These are phyloP conservation scores for Griposia aprilina DNA, from an alignment of 2,888 invertebrate genomes.

Conservation along the genomic window DNA sequence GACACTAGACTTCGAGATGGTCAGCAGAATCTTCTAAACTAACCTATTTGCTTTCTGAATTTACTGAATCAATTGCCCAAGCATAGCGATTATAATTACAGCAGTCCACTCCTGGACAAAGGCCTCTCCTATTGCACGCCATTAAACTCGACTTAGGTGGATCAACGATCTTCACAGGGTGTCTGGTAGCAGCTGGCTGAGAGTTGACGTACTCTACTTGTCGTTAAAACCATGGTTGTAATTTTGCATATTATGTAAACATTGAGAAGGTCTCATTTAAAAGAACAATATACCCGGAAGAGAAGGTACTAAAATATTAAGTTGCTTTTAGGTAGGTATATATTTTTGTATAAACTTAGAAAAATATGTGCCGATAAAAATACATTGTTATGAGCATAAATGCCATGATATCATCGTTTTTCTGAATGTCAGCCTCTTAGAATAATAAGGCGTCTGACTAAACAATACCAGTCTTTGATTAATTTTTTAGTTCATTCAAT, in stretches of 20 bases:
- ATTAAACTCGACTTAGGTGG: no score
- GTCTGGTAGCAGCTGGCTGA: no score
- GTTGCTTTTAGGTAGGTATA: not conserved
- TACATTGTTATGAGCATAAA: conserved; percentile 1
- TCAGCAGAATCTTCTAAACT: not conserved
- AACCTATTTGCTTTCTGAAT: not conserved
- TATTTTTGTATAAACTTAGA: conserved; percentile 23
- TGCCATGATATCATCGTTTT: conserved; percentile 34
- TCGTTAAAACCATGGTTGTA: not conserved
- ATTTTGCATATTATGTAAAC: conserved; percentile 6
- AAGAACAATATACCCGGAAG: conserved; percentile 42
- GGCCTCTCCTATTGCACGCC: no score
- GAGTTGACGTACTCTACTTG: not conserved
- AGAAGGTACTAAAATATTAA: conserved; percentile 1
- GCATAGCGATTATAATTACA: not conserved
- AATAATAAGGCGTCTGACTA: not conserved
- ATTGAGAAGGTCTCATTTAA: conserved; percentile 26
- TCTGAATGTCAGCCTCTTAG: not conserved
- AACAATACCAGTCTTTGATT: not conserved
- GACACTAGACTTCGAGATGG: not conserved
- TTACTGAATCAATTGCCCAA: not conserved
- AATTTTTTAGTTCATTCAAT: conserved; percentile 18
- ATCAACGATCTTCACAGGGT: no score
- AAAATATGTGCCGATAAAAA: conserved; percentile 28
- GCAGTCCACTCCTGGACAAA: no score